Conservation (phyloP, 2,888 invertebrate species). For the Ctena decussata region DNA sequence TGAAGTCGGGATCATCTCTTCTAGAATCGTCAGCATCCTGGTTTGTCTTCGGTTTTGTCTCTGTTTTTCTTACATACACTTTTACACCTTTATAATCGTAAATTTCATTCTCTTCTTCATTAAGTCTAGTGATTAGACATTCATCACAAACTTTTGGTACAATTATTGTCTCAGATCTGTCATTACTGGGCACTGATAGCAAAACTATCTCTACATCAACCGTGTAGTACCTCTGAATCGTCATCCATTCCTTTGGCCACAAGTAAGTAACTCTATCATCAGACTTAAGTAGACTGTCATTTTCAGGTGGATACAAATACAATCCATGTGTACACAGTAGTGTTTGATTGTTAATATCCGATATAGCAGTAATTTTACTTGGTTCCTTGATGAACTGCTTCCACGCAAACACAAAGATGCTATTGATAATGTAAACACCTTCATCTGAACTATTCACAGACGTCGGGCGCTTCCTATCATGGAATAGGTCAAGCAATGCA, state of each 20-base stretch:
- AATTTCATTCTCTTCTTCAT: conserved; percentile 77
- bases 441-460: conserved; percentile 58
- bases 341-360: conserved; percentile 74
- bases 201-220: conserved; percentile 79
- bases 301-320: conserved; percentile 79
- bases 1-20: conserved; percentile 67
- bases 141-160: conserved; percentile 80
- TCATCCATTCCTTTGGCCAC: conserved; percentile 81
- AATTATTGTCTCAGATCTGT: conserved; percentile 52
- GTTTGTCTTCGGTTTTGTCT: conserved; percentile 25
- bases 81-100: conserved; percentile 79
- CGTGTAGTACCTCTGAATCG: conserved; percentile 67
- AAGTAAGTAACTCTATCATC: conserved; percentile 68
- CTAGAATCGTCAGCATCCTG: conserved; percentile 48
- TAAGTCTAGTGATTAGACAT: conserved; percentile 77
- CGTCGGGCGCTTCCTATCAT: conserved; percentile 84
- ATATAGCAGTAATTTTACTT: conserved; percentile 69
- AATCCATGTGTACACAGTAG: conserved; percentile 84
- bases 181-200: conserved; percentile 62
- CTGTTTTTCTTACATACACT: conserved; percentile 79
- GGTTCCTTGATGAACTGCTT: conserved; percentile 86
- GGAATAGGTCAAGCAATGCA: conserved; percentile 85
- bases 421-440: conserved; percentile 78
- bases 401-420: conserved; percentile 87
- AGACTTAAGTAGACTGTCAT: conserved; percentile 49